These are phyloP conservation scores for Danio kyathit DNA, from an alignment of 2,797 vertebrate species.

Conservation along the genomic window DNA sequence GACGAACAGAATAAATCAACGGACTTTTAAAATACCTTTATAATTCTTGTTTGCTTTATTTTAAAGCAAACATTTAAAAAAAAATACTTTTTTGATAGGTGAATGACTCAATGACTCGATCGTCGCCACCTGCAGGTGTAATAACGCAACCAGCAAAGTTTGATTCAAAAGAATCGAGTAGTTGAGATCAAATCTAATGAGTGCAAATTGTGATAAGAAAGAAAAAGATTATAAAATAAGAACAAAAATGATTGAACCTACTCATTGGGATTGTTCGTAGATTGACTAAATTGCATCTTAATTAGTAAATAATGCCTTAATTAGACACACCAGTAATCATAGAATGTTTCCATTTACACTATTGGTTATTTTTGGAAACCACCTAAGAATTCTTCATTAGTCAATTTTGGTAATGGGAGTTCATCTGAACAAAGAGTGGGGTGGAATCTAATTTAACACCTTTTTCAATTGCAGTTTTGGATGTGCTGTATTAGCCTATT, in stretches of 20 bases:
- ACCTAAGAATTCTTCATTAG: no score
- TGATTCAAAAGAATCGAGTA: not conserved
- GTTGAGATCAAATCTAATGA: not conserved
- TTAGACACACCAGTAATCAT: constrained; percentile 1
- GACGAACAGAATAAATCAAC: not conserved
- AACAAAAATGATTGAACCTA: not conserved
- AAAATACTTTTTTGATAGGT: not conserved
- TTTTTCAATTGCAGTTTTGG: not conserved
- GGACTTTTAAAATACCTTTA: not conserved
- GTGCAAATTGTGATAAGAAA: not conserved
- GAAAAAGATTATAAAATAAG: no score
- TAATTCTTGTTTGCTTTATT: not conserved
- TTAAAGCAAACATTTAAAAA: not conserved
- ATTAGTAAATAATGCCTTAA: constrained; percentile 22
- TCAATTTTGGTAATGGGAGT: not conserved
- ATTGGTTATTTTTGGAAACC: not conserved
- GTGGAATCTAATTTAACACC: not conserved
- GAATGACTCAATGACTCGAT: not conserved
- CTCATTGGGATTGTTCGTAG: not conserved
- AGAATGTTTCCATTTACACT: not conserved
- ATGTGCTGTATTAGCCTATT: not conserved
- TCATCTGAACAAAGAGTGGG: not conserved
- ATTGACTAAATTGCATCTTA: not conserved
- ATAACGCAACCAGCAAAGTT: not conserved
- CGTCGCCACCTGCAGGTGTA: not conserved